Evolutionary conservation across 92 coral and sea anemone genomes (phyloP), one percentile per base, ranked within the genome.

Genomic region (Porites evermanni): DNA sequence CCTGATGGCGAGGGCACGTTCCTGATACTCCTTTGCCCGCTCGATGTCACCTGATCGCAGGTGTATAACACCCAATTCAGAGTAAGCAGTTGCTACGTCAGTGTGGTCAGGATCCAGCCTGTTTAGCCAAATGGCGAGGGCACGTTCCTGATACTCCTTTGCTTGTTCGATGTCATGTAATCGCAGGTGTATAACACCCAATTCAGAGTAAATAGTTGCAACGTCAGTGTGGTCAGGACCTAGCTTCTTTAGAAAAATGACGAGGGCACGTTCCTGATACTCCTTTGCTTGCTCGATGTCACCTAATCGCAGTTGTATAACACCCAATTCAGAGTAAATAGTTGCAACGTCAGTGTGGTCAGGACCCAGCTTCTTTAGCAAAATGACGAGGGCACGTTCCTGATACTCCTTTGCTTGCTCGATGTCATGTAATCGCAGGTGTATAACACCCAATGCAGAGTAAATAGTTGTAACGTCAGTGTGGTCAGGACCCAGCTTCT

Each of bases 101-200:
- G 32, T 20, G 6, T 68, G 72, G 4, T 68, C 16, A 17, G 72
- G 2, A 23, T 10, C 72, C 72, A n/a, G 72, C 8, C 19, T 0
- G 1, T 68, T 2, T 11, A 68, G 72, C 3, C 1, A 10, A 68
- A 68, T 68, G 26, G 50, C 72, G 1, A 75, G 85, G 19, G 86
- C 90, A 20, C 59, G 54, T 6, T 79, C 65, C 19, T 17, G 21
- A 63, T 17, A 88, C 58, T 74, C 65, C 72, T 75, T 88, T 44
- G 76, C 76, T 21, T 29, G 14, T 67, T 81, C n/a, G 13, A 61
- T 72, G 53, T 73, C 24, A 13, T 51, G 65, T 24, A 24, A 50
- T 52, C 2, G 53, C 13, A 1, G 8, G 18, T 24, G 52, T 8
- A 70, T 17, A 10, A 6, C 1, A 17, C 18, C 74, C 38, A 70